A percentile compares a stretch with the other conserved stretches of the same genome.
These are phyloP conservation scores for Halcyon senegalensis DNA, from an alignment of 2,113 vertebrate species.

Conservation along the genomic window DNA sequence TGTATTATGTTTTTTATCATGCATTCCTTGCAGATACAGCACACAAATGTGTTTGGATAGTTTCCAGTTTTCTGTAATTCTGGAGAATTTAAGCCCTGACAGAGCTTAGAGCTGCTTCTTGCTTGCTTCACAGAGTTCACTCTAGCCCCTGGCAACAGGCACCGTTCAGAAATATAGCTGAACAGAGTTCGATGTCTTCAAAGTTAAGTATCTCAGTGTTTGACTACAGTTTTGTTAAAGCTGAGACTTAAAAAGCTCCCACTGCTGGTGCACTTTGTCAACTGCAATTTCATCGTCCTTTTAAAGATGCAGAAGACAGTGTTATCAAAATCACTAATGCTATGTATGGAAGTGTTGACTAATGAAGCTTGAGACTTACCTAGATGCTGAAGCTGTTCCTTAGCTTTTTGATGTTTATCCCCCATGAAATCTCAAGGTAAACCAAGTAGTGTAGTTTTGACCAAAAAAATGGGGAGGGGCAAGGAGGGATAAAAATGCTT, in stretches of 20 bases:
- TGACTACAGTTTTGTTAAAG: neutral
- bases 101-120: neutral
- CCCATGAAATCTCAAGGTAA: neutral
- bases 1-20: neutral
- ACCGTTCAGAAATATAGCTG: neutral
- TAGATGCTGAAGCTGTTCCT: neutral
- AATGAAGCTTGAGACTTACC: neutral
- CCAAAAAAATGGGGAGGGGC: neutral
- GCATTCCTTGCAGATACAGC: neutral
- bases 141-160: neutral
- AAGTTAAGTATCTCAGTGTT: neutral
- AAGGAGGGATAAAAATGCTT: neutral
- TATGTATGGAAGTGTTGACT: neutral
- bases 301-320: neutral
- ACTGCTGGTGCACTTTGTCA: neutral
- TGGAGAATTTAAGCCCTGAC: neutral
- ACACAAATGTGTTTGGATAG: neutral
- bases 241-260: neutral
- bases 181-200: neutral
- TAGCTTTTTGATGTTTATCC: neutral
- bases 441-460: neutral
- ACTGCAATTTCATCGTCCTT: neutral
- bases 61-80: constrained; percentile 1
- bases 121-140: neutral
- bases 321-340: neutral